Percentiles rank a stretch among this genome's conserved stretches.
phyloP scores from a whole-genome alignment of 35 echinoderm and acorn worm genomes.

The Acanthaster planci region DNA sequence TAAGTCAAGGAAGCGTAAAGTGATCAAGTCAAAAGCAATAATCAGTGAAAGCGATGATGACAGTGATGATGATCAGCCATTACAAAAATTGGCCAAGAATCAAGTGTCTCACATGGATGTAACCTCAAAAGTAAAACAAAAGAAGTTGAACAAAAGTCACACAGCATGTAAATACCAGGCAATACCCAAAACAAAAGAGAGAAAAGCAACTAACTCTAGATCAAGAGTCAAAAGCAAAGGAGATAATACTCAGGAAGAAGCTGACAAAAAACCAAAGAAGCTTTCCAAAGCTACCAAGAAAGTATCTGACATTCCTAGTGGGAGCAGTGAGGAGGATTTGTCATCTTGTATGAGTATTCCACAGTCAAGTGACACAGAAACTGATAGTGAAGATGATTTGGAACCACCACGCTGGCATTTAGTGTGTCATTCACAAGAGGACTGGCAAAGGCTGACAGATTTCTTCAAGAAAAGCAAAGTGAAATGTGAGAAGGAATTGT shows the following conservation, averaged over 20 bases:
- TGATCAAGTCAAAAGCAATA: constrained; percentile 44
- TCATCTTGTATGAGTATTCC: constrained; percentile 22
- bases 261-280: constrained; percentile 39
- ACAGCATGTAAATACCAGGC: constrained; percentile 19
- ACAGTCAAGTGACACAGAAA: constrained; percentile 25
- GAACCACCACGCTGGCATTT: constrained; percentile 84
- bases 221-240: constrained; percentile 11
- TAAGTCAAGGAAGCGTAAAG: constrained; percentile 37
- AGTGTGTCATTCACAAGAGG: constrained; percentile 82
- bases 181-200: constrained; percentile 21
- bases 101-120: neutral
- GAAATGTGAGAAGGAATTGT: constrained; percentile 82
- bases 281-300: constrained; percentile 33
- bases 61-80: constrained; percentile 41
- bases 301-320: neutral
- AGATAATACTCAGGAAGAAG: neutral
- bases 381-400: constrained; percentile 74
- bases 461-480: constrained; percentile 76
- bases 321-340: constrained; percentile 39
- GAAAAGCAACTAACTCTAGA: constrained; percentile 5
- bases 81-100: neutral
- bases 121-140: constrained; percentile 33
- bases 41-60: constrained; percentile 57
- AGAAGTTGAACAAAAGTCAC: constrained; percentile 18
- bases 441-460: constrained; percentile 73